Evolutionary conservation across 35 echinoderm and acorn worm species (phyloP).

Genomic region (Eucidaris tribuloides): DNA sequence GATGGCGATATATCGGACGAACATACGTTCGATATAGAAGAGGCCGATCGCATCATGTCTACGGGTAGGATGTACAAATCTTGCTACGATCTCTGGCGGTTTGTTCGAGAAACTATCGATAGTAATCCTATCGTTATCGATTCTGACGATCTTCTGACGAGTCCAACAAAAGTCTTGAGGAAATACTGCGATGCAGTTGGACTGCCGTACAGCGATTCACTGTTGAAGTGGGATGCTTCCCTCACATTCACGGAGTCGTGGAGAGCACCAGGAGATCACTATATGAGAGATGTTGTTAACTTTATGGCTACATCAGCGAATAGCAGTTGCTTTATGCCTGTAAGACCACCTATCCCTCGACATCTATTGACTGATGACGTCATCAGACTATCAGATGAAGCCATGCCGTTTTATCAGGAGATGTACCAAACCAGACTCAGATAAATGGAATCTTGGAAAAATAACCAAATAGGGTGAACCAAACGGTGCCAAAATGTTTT

Average conservation of each 20-base stretch:
- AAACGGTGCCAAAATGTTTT: too few relatives aligned
- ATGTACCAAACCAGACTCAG: too few relatives aligned
- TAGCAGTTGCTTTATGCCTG: background rate
- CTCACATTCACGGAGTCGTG: background rate
- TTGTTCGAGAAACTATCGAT: background rate
- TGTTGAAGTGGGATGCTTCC: background rate
- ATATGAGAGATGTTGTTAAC: background rate
- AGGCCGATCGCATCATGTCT: too few relatives aligned
- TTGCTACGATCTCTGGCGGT: background rate
- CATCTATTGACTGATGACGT: background rate
- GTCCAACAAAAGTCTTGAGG: background rate
- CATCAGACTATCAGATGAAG: background rate
- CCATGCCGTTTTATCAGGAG: constrained; percentile 2
- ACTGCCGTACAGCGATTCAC: background rate
- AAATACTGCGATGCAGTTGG: background rate
- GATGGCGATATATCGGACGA: too few relatives aligned
- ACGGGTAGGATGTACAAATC: background rate
- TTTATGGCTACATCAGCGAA: background rate
- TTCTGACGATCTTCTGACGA: background rate
- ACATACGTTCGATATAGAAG: too few relatives aligned
- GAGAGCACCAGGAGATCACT: background rate
- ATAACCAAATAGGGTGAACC: too few relatives aligned
- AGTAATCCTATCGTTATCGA: background rate
- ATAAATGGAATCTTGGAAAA: too few relatives aligned
- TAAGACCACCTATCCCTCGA: background rate